Evolutionary conservation across 2,113 vertebrate genomes (phyloP), one percentile per base, ranked within the genome.

Genomic region (Falco punctatus): DNA sequence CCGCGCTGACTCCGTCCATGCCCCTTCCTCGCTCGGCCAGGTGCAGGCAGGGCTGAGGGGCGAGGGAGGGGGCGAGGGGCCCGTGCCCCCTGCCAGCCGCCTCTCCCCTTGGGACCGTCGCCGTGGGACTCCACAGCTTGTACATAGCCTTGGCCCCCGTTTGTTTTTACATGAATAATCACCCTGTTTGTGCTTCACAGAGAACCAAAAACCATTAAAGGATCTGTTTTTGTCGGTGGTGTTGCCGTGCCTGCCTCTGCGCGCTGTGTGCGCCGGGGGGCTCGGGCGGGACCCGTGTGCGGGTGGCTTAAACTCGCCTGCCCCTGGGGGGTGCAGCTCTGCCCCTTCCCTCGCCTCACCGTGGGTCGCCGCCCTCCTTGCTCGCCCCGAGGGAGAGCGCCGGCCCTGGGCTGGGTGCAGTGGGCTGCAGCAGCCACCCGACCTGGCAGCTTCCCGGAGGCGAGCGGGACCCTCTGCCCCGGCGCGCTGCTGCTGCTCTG

Each of bases 161-260:
- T 95, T 95, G 89, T 95, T 96, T 97, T 96, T 96, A 96, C 94
- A 94, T 95, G 23, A 66, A 61, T 95, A 95, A 75, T 75, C 77
- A 58, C 86, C 85, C 85, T 62, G 75, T 94, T 89, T 86, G 95
- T 97, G 96, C 93, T 97, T 95, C 94, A 96, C 90, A 8, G 83
- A 92, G 81, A 96, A 96, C 94, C 94, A 96, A 96, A 97, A 91
- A 89, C 59, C 84, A 96, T 93, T 95, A 93, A 97, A 95, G 84
- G 69, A 86, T 80, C 86, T 52, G 71, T 26, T 94, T 97, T 97
- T 96, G 91, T 96, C 91, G 48, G 59, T 28, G 44, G 30, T 71
- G 94, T 94, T 94, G 86, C 88, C 5, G 44, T 79, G 92, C 85
- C 51, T 91, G 81, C 30, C 35, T 87, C 35, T 65, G 30, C 28